Evolutionary conservation across 2,888 invertebrate genomes (phyloP).

Genomic region (Nowickia ferox): DNA sequence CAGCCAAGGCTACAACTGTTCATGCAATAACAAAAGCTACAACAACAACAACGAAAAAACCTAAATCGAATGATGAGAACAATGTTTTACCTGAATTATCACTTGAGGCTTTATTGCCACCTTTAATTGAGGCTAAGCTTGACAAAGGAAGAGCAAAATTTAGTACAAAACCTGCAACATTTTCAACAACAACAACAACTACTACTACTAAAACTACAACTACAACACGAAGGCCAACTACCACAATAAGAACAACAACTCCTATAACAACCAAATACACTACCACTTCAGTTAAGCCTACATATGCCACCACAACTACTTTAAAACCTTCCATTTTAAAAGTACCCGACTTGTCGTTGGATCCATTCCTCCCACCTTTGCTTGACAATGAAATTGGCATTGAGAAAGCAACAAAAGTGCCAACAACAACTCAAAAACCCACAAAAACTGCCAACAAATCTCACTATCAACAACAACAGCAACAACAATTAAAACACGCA

Average conservation of each 20-base stretch:
- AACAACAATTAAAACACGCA: constrained; percentile 19
- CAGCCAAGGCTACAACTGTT: constrained; percentile 51
- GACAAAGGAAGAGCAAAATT: constrained; percentile 37
- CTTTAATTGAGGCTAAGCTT: constrained; percentile 52
- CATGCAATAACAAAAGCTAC: constrained; percentile 24
- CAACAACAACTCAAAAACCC: constrained; percentile 53
- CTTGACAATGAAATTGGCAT: neutral
- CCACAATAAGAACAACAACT: constrained; percentile 2
- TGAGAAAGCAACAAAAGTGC: neutral
- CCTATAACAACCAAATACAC: neutral
- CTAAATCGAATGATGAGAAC: constrained; percentile 31
- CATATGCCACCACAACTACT: constrained; percentile 16
- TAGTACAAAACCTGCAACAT: constrained; percentile 21
- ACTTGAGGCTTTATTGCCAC: constrained; percentile 64
- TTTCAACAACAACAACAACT: constrained; percentile 41
- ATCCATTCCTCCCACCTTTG: constrained; percentile 44
- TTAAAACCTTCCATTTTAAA: constrained; percentile 10
- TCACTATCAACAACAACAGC: constrained; percentile 48
- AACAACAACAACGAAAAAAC: constrained; percentile 41
- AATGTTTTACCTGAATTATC: constrained; percentile 58
- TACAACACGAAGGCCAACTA: constrained; percentile 16
- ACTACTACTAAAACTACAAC: constrained; percentile 13
- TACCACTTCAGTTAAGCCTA: constrained; percentile 4
- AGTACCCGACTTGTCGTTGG: constrained; percentile 33
- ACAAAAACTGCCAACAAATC: constrained; percentile 37